Evolutionary conservation across 1,140 invertebrate genomes (phyloP).

Genomic region (Ostrea edulis): DNA sequence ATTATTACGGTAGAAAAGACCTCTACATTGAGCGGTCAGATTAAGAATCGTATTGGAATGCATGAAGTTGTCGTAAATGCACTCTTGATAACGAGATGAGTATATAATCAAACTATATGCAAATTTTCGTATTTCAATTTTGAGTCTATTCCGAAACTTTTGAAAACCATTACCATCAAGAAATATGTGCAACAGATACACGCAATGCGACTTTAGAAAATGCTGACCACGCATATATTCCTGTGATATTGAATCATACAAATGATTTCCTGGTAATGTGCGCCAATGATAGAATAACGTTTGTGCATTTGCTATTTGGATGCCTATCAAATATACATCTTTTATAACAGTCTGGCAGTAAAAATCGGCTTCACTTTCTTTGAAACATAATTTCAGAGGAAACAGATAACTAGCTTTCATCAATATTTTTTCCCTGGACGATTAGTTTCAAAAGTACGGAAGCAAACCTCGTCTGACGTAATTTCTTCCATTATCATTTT

Average conservation of each 20-base stretch:
- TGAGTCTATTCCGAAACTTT: no score
- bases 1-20: no score
- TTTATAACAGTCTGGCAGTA: background rate
- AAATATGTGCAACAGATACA: no score
- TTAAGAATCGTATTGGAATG: no score
- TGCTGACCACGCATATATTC: background rate
- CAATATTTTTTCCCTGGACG: background rate
- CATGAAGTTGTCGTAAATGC: no score
- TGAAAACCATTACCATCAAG: no score
- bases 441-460: slow-evolving; percentile 11
- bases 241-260: background rate
- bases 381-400: background rate
- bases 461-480: background rate
- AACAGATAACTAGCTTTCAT: slow-evolving; percentile 22
- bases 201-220: no score
- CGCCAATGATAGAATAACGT: background rate
- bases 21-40: no score
- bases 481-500: slow-evolving; percentile 9
- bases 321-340: background rate
- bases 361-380: slow-evolving; percentile 13
- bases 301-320: background rate
- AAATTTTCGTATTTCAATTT: no score
- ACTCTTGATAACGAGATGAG: no score
- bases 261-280: background rate
- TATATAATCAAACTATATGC: no score